These are phyloP conservation scores for Laticauda colubrina DNA, from an alignment of 2,113 vertebrate genomes.

Conservation along the genomic window DNA sequence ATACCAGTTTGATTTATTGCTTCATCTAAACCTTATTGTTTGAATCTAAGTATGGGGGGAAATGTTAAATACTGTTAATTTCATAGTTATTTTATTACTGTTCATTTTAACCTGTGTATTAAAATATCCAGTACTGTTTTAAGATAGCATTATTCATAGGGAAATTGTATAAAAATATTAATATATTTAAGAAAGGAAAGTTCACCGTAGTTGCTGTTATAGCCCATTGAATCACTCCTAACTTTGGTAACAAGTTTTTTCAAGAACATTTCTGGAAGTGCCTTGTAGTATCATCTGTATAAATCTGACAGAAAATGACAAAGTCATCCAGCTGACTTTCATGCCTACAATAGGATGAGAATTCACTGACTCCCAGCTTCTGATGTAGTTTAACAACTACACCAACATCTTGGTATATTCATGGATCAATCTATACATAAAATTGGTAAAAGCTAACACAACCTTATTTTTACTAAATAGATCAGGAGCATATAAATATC, in stretches of 20 bases:
- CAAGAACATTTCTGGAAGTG: neutral
- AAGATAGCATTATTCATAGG: neutral
- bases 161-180: neutral
- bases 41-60: neutral
- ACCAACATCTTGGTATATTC: neutral
- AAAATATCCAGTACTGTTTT: neutral
- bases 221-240: neutral
- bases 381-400: neutral
- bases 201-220: neutral
- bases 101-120: neutral
- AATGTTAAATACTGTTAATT: neutral
- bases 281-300: neutral
- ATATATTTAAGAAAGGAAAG: neutral
- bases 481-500: neutral
- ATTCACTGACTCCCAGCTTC: neutral
- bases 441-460: neutral
- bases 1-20: neutral
- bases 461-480: neutral
- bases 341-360: neutral
- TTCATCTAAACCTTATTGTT: neutral
- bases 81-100: neutral
- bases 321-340: neutral
- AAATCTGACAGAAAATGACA: neutral
- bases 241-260: neutral
- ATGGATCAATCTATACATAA: neutral